Conservation (phyloP, 2,113 vertebrate genomes). For the Plecotus auritus region DNA sequence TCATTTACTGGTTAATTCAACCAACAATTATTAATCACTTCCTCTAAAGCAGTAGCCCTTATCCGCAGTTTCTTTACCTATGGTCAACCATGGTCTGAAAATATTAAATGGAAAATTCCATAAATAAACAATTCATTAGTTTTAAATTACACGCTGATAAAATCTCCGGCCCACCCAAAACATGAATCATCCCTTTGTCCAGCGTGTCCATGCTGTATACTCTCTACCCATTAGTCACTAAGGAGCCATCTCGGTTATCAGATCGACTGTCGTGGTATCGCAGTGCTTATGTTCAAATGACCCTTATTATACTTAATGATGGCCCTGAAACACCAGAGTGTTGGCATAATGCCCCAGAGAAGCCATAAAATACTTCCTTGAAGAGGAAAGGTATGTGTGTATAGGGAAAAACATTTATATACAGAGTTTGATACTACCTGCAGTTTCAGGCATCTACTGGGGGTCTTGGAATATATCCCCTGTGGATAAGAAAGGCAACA, state of each 20-base stretch:
- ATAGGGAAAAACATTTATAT: neutral
- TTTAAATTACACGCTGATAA: neutral
- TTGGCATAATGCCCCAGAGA: neutral
- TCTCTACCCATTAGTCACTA: neutral
- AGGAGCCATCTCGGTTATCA: neutral
- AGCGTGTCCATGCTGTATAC: neutral
- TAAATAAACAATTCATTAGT: neutral
- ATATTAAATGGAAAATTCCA: neutral
- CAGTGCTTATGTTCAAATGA: neutral
- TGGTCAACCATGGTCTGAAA: neutral
- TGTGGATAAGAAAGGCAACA: neutral
- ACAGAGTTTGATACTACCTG: neutral
- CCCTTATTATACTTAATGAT: neutral
- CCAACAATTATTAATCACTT: neutral
- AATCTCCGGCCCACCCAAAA: neutral
- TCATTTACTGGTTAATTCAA: neutral
- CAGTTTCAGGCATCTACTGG: neutral
- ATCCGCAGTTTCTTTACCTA: neutral
- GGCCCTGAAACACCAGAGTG: neutral
- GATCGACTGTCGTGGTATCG: neutral
- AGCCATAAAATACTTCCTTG: neutral
- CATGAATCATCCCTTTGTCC: neutral
- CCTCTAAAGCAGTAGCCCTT: neutral
- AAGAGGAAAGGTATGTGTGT: neutral
- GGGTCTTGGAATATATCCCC: neutral